A percentile compares a stretch with the other conserved stretches of the same genome.
These are phyloP conservation scores for Numenius phaeopus DNA, from an alignment of 2,797 vertebrate genomes.

Conservation along the genomic window DNA sequence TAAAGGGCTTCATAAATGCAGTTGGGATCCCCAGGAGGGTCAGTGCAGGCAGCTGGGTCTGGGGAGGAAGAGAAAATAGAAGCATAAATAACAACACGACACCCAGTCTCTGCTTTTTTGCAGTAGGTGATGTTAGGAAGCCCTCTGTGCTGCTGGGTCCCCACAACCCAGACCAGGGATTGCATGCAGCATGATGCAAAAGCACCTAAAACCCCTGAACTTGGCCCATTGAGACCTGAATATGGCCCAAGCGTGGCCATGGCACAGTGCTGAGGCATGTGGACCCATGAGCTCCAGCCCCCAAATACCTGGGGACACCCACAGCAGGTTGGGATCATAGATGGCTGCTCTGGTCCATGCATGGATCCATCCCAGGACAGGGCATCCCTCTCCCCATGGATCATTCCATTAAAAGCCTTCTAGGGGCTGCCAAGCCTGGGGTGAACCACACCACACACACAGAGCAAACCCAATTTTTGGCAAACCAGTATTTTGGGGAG, in stretches of 20 bases:
- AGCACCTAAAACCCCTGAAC: background rate
- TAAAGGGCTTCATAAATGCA: background rate
- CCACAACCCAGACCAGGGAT: background rate
- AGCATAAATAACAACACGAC: background rate
- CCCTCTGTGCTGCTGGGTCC: background rate
- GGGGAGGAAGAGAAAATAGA: background rate
- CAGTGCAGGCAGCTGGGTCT: background rate
- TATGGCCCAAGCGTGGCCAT: background rate
- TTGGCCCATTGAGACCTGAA: background rate
- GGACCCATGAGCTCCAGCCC: background rate
- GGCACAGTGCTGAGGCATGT: background rate
- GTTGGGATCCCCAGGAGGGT: background rate
- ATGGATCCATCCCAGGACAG: background rate
- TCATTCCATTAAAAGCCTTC: background rate
- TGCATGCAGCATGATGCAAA: background rate
- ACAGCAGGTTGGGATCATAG: no score
- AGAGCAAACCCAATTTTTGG: background rate
- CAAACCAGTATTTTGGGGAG: background rate
- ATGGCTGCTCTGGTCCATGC: background rate
- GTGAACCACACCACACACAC: background rate
- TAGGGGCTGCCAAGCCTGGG: background rate
- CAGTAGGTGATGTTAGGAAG: background rate
- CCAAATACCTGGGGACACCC: background rate
- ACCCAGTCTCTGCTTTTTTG: background rate
- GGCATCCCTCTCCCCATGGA: background rate